phyloP scores from a whole-genome alignment of 2,113 vertebrate species.

The Cricetomys ansorgei region DNA sequence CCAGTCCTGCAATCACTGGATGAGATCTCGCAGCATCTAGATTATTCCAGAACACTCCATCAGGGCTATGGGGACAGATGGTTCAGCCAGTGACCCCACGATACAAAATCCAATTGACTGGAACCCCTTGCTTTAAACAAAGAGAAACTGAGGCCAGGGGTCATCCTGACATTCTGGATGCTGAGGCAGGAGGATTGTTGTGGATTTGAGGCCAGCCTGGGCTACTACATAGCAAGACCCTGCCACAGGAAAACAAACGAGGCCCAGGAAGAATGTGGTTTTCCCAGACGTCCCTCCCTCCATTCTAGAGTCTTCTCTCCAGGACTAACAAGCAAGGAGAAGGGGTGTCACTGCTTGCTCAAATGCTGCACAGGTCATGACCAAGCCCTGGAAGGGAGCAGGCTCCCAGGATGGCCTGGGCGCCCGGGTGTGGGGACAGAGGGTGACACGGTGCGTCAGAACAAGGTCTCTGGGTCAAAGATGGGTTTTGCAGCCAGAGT shows the following conservation, averaged over 20 bases:
- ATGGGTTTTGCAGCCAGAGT: neutral
- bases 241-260: neutral
- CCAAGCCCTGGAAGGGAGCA: neutral
- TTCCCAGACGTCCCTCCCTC: too few species aligned
- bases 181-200: neutral
- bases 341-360: neutral
- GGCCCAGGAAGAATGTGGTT: neutral
- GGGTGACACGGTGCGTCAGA: neutral
- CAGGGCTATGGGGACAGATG: neutral
- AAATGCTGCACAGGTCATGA: neutral
- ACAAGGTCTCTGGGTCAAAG: neutral
- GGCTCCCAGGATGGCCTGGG: neutral
- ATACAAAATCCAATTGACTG: neutral
- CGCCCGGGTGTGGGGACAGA: too few species aligned
- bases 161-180: too few species aligned
- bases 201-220: neutral
- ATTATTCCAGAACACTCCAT: neutral
- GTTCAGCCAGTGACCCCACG: neutral
- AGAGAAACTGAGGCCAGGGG: neutral
- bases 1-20: neutral
- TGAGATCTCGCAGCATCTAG: too few species aligned
- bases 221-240: neutral
- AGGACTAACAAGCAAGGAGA: neutral
- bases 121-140: neutral
- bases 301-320: conserved; percentile 28